phyloP scores from a whole-genome alignment of 2,888 invertebrate genomes.

The Bembecia ichneumoniformis region DNA sequence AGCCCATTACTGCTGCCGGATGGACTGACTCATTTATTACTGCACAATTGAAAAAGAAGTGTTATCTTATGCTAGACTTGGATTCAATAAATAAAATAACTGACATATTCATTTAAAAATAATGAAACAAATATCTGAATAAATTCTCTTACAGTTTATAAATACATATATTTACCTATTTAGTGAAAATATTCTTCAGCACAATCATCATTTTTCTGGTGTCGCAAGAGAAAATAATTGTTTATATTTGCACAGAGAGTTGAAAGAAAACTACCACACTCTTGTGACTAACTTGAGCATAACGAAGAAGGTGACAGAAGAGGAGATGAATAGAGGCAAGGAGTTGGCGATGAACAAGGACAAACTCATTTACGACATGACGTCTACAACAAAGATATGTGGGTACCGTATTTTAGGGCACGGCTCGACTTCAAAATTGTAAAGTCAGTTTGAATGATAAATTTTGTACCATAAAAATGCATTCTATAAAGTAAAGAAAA shows the following conservation, averaged over 20 bases:
- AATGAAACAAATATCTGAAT: no score
- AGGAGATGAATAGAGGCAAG: constrained; percentile 79
- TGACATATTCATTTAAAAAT: no score
- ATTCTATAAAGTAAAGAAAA: no score
- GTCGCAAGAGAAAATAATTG: neutral
- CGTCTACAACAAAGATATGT: constrained; percentile 50
- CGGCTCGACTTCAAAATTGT: no score
- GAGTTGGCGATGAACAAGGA: constrained; percentile 73
- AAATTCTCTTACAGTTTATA: no score
- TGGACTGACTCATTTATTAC: no score
- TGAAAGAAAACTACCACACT: constrained; percentile 72
- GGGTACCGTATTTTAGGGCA: constrained; percentile 16
- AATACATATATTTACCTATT: neutral
- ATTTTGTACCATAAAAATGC: no score
- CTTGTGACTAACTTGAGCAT: constrained; percentile 74
- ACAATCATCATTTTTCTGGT: neutral
- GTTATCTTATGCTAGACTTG: no score
- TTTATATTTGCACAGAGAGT: constrained; percentile 44
- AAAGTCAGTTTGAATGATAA: no score
- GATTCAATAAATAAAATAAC: no score
- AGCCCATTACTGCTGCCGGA: no score
- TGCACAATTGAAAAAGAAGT: no score
- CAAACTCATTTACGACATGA: constrained; percentile 71
- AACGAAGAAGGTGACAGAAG: constrained; percentile 75
- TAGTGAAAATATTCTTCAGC: neutral